Conservation (phyloP, 1,140 invertebrate genomes). For the Atta cephalotes region DNA sequence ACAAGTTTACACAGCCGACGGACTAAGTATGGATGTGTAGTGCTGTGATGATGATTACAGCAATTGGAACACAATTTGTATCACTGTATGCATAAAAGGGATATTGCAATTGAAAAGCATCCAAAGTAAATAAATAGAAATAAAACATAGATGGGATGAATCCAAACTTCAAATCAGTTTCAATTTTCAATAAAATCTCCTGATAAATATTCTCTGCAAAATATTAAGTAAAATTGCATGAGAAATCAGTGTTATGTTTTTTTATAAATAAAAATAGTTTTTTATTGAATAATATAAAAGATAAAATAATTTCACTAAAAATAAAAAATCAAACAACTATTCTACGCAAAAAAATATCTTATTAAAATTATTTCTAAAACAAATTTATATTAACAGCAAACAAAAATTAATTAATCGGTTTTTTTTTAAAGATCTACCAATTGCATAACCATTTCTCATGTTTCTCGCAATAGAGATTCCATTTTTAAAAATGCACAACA, state of each 20-base stretch:
- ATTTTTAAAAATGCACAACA: slow-evolving; percentile 11
- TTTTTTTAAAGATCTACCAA: not conserved
- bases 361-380: slow-evolving; percentile 14
- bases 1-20: too few species aligned
- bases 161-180: not conserved
- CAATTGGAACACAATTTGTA: too few species aligned
- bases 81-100: too few species aligned
- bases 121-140: not conserved
- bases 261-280: not conserved
- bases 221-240: not conserved
- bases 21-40: too few species aligned
- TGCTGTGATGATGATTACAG: too few species aligned
- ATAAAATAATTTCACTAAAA: not conserved
- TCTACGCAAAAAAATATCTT: not conserved
- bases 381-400: not conserved
- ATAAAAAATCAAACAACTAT: not conserved
- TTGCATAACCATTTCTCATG: not conserved
- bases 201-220: not conserved
- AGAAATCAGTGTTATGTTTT: slow-evolving; percentile 32
- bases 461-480: not conserved
- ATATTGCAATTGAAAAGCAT: too few species aligned
- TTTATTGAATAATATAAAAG: not conserved
- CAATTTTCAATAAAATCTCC: not conserved
- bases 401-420: not conserved
- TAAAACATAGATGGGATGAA: not conserved